Conservation (phyloP, 2,888 invertebrate genomes). For the Philopedon plagiatum region DNA sequence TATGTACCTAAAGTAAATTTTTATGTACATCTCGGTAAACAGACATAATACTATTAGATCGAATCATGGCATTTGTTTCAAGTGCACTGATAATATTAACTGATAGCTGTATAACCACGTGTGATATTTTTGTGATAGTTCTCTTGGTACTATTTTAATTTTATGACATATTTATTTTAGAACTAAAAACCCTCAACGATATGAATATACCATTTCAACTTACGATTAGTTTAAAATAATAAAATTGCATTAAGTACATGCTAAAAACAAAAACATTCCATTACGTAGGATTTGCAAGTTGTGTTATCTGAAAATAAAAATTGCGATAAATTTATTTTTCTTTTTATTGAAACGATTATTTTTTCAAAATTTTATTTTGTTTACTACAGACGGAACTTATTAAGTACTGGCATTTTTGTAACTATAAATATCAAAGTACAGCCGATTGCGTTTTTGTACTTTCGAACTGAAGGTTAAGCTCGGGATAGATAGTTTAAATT, state of each 20-base stretch:
- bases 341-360: no score
- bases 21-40: no score
- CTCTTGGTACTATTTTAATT: no score
- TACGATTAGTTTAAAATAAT: not conserved
- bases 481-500: not conserved
- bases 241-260: not conserved
- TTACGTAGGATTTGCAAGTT: not conserved
- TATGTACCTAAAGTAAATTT: no score
- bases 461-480: slow-evolving; percentile 10
- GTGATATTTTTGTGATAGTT: no score
- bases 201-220: no score
- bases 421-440: slow-evolving; percentile 23
- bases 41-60: no score
- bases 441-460: slow-evolving; percentile 22
- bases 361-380: not conserved
- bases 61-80: no score
- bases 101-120: no score
- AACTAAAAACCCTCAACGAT: no score
- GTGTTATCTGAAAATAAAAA: not conserved
- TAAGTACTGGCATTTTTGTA: not conserved
- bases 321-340: not conserved
- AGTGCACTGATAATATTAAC: no score
- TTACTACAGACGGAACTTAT: not conserved
- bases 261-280: not conserved
- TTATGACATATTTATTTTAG: no score